phyloP scores from a whole-genome alignment of 2,888 invertebrate species.

The Archips xylosteana region DNA sequence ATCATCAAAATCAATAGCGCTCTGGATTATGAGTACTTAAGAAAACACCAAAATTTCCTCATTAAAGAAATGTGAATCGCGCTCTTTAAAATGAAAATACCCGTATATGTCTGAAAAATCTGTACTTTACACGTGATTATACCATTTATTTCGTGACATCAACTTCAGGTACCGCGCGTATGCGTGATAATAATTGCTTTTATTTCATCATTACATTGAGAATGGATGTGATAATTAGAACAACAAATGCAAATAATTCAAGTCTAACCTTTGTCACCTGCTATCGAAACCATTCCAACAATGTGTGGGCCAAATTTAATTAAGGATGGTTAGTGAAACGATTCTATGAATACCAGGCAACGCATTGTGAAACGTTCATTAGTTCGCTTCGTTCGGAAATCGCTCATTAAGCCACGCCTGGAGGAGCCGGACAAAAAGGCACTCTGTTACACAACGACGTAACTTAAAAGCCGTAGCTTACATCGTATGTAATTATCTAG shows the following conservation, averaged over 20 bases:
- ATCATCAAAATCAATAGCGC: too few relatives aligned
- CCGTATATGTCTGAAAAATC: too few relatives aligned
- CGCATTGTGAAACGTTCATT: constrained; percentile 61
- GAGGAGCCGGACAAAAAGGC: constrained; percentile 50
- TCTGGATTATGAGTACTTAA: too few relatives aligned
- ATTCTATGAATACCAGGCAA: constrained; percentile 31
- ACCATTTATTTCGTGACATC: too few relatives aligned
- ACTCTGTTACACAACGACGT: constrained; percentile 52
- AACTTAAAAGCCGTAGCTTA: not conserved
- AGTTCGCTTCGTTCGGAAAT: constrained; percentile 70
- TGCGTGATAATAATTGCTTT: not conserved
- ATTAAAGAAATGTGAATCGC: too few relatives aligned
- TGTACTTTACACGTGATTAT: too few relatives aligned
- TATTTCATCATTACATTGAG: not conserved
- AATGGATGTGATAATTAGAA: not conserved
- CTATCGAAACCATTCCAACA: constrained; percentile 21
- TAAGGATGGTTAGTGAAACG: constrained; percentile 3
- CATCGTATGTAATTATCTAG: not conserved
- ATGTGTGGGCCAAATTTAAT: constrained; percentile 19
- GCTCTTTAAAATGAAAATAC: too few relatives aligned
- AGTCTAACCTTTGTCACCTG: constrained; percentile 43
- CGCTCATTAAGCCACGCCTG: constrained; percentile 68
- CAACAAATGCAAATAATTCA: not conserved
- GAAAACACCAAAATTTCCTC: too few relatives aligned
- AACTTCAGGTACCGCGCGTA: too few relatives aligned